phyloP scores from a whole-genome alignment of 1,140 invertebrate species.

The Bombus vancouverensis region DNA sequence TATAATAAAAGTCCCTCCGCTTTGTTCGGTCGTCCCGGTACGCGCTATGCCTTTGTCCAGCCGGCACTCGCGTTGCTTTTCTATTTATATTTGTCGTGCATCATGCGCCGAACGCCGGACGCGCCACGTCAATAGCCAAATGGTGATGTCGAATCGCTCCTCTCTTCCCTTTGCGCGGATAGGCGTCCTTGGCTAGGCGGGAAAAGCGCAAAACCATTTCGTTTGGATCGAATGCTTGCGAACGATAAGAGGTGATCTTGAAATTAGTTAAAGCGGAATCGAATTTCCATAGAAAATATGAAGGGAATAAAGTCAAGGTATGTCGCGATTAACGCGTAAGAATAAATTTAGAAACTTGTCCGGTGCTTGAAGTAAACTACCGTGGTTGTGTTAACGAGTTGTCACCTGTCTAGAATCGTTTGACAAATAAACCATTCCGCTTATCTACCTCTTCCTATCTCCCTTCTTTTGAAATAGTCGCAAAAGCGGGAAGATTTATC shows the following conservation, averaged over 20 bases:
- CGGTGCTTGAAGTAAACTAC: background rate
- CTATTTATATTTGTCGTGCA: slow-evolving; percentile 64
- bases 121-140: slow-evolving; percentile 51
- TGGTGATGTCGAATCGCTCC: slow-evolving; percentile 47
- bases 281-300: background rate
- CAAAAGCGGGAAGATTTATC: background rate
- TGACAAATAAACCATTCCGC: background rate
- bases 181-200: background rate
- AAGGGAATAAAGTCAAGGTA: background rate
- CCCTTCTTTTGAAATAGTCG: background rate
- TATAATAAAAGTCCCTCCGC: slow-evolving; percentile 70
- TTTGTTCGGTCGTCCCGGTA: slow-evolving; percentile 51
- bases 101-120: slow-evolving; percentile 50
- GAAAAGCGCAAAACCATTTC: background rate
- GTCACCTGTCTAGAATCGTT: background rate
- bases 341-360: background rate
- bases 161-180: background rate
- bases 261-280: background rate
- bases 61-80: slow-evolving; percentile 48
- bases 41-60: slow-evolving; percentile 59
- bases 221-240: background rate
- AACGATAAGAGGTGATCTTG: background rate
- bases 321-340: background rate
- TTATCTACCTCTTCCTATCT: background rate
- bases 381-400: background rate